These are phyloP conservation scores for Lucilia sericata DNA, from an alignment of 1,140 invertebrate species.

Conservation along the genomic window DNA sequence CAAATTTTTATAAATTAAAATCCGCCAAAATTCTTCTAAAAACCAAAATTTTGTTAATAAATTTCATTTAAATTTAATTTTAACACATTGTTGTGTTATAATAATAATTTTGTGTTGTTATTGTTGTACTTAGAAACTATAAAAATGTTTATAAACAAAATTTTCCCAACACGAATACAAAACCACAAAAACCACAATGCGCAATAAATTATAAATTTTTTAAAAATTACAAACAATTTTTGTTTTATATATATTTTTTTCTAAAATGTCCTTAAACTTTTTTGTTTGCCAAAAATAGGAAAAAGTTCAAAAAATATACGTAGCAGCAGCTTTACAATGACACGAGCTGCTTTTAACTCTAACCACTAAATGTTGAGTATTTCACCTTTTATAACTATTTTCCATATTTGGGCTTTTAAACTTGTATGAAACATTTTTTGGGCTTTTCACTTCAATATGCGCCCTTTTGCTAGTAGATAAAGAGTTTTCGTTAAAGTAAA, in stretches of 20 bases:
- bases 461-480: background rate
- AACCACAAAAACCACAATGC: conserved; percentile 3
- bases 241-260: background rate
- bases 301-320: background rate
- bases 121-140: background rate
- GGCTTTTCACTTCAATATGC: background rate
- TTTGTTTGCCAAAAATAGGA: background rate
- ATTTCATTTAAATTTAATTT: conserved; percentile 22
- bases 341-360: background rate
- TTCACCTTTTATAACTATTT: background rate
- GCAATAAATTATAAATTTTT: conserved; percentile 20
- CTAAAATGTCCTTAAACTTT: background rate
- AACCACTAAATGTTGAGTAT: background rate
- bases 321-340: conserved; percentile 8
- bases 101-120: background rate
- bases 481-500: background rate
- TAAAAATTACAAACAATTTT: background rate
- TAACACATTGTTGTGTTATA: background rate
- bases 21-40: no score
- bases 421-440: background rate
- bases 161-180: background rate
- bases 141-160: conserved; percentile 11
- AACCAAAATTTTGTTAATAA: background rate
- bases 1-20: no score
- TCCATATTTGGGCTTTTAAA: background rate